These are phyloP conservation scores for Zootermopsis nevadensis DNA, from an alignment of 2,888 invertebrate species.

Conservation along the genomic window DNA sequence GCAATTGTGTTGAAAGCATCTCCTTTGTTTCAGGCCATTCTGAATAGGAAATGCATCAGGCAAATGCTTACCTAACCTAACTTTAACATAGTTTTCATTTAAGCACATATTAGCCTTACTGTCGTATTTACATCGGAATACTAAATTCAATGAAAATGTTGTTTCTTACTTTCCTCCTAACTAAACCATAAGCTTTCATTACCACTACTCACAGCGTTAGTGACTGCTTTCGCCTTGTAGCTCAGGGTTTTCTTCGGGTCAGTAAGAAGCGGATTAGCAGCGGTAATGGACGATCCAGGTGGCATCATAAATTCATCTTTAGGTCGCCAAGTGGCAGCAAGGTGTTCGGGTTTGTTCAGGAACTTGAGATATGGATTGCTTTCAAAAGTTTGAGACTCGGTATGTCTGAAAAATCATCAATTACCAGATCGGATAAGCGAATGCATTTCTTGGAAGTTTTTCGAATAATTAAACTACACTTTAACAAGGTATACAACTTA, in stretches of 20 bases:
- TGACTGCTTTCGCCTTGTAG: slow-evolving; percentile 19
- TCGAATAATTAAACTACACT: neutral
- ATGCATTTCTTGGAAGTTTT: neutral
- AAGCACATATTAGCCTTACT: neutral
- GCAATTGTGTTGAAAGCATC: too few species aligned
- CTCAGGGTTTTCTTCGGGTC: slow-evolving; percentile 34
- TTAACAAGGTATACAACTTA: too few species aligned
- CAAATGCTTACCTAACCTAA: neutral
- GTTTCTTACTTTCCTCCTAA: neutral
- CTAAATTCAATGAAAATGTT: neutral
- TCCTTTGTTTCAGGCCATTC: too few species aligned
- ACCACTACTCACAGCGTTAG: slow-evolving; percentile 34
- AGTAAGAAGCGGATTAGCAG: neutral
- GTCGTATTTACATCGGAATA: neutral
- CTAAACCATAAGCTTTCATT: neutral
- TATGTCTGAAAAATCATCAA: neutral
- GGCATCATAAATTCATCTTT: neutral
- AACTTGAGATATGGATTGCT: slow-evolving; percentile 39
- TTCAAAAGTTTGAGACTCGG: neutral
- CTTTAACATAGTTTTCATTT: neutral
- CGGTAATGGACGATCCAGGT: neutral
- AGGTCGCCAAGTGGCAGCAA: slow-evolving; percentile 44
- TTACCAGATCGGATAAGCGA: neutral
- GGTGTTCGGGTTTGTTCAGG: slow-evolving; percentile 5
- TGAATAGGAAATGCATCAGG: too few species aligned